phyloP scores from a whole-genome alignment of 2,888 invertebrate genomes.

The Deladenus siricidicola region DNA sequence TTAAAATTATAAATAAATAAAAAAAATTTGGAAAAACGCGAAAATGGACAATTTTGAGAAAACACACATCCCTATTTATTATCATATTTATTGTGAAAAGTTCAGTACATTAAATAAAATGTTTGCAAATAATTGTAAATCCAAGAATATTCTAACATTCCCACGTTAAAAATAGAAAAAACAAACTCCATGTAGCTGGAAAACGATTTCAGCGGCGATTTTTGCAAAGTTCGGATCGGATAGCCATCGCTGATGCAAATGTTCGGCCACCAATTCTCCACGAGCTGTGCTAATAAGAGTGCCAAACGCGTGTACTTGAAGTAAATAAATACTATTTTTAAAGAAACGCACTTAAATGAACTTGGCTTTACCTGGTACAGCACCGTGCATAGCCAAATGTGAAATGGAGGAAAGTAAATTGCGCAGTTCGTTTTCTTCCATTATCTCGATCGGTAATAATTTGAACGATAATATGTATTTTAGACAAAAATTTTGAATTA shows the following conservation, averaged over 20 bases:
- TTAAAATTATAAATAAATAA: no score
- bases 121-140: no score
- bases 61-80: neutral
- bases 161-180: constrained; percentile 5
- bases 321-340: neutral
- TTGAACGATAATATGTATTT: no score
- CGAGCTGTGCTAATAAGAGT: constrained; percentile 26
- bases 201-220: constrained; percentile 31
- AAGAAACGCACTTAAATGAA: no score
- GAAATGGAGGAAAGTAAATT: constrained; percentile 26
- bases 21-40: no score
- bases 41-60: no score
- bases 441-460: constrained; percentile 4
- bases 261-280: constrained; percentile 26
- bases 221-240: constrained; percentile 29
- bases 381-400: constrained; percentile 28
- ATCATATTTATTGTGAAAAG: no score
- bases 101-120: no score
- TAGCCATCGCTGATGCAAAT: constrained; percentile 31
- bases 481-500: no score
- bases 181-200: constrained; percentile 26
- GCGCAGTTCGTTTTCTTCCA: constrained; percentile 17
- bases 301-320: constrained; percentile 32
- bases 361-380: constrained; percentile 27
- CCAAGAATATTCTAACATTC: no score